Conservation (phyloP, 2,888 invertebrate genomes). For the Heteromyza rotundicornis region DNA sequence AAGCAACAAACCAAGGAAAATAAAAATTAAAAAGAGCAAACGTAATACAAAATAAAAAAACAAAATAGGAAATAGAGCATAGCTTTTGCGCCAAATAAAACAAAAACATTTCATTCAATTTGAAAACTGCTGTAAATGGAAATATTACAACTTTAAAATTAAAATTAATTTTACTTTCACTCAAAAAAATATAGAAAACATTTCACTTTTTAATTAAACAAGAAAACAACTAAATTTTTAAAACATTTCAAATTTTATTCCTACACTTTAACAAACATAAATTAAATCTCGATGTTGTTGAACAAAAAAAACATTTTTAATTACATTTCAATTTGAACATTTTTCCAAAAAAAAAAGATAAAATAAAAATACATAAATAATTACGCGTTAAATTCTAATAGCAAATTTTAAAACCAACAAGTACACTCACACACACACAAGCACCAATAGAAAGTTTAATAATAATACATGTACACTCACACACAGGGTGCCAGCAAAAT, state of each 20-base stretch:
- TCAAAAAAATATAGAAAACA: too few relatives aligned
- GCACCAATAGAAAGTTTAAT: too few relatives aligned
- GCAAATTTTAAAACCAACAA: too few relatives aligned
- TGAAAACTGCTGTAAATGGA: too few relatives aligned
- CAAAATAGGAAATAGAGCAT: neutral
- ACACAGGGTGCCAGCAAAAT: too few relatives aligned
- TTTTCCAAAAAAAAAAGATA: neutral
- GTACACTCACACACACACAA: too few relatives aligned
- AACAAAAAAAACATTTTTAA: conserved; percentile 8
- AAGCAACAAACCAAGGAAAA: conserved; percentile 16
- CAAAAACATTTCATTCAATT: too few relatives aligned
- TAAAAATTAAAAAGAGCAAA: neutral
- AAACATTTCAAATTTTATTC: neutral
- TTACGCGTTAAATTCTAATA: too few relatives aligned
- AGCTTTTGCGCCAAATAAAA: neutral
- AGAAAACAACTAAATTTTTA: neutral
- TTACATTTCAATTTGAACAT: neutral
- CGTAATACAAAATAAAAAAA: too few relatives aligned
- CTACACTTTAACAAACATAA: neutral
- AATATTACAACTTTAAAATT: too few relatives aligned
- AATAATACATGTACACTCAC: too few relatives aligned
- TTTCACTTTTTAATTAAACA: neutral
- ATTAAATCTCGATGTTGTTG: conserved; percentile 32
- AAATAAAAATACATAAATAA: neutral
- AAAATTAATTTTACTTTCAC: too few relatives aligned